Percentiles rank a stretch among this genome's conserved stretches.
Evolutionary conservation across 1,140 invertebrate genomes (phyloP).

Genomic region (Andricus grossulariae): DNA sequence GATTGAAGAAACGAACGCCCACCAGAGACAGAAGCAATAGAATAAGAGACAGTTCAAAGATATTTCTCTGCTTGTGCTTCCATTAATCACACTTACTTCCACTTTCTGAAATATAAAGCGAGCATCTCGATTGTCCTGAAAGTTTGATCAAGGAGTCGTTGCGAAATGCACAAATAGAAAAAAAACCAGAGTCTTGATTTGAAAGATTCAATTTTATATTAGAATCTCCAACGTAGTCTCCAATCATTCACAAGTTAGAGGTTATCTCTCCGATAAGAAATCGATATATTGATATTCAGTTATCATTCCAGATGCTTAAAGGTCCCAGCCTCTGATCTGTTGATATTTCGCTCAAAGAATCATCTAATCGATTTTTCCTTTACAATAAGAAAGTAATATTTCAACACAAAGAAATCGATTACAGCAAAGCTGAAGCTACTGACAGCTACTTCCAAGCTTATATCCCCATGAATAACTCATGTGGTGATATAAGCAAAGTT

Average conservation of each 20-base stretch:
- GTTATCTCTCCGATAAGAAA: too few relatives aligned
- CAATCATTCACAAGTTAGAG: too few relatives aligned
- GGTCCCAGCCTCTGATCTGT: too few relatives aligned
- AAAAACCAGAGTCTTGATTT: not conserved
- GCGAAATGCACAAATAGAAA: not conserved
- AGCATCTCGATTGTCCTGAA: not conserved
- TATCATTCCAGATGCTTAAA: too few relatives aligned
- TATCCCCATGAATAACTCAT: conserved; percentile 11
- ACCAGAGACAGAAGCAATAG: not conserved
- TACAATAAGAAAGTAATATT: too few relatives aligned
- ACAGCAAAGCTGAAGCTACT: not conserved
- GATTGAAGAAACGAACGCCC: conserved; percentile 16
- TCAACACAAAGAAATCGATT: not conserved
- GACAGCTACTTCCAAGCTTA: not conserved
- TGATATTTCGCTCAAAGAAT: too few relatives aligned
- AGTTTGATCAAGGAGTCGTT: not conserved
- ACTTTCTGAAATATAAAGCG: not conserved
- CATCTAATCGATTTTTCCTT: too few relatives aligned
- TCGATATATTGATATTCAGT: too few relatives aligned
- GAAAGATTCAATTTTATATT: too few relatives aligned
- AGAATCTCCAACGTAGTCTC: too few relatives aligned
- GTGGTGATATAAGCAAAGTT: conserved; percentile 4
- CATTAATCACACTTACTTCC: not conserved
- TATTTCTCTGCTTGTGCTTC: not conserved
- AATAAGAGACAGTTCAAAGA: conserved; percentile 7